These are phyloP conservation scores for Macrosteles quadrilineatus DNA, from an alignment of 1,140 invertebrate genomes.

Conservation along the genomic window DNA sequence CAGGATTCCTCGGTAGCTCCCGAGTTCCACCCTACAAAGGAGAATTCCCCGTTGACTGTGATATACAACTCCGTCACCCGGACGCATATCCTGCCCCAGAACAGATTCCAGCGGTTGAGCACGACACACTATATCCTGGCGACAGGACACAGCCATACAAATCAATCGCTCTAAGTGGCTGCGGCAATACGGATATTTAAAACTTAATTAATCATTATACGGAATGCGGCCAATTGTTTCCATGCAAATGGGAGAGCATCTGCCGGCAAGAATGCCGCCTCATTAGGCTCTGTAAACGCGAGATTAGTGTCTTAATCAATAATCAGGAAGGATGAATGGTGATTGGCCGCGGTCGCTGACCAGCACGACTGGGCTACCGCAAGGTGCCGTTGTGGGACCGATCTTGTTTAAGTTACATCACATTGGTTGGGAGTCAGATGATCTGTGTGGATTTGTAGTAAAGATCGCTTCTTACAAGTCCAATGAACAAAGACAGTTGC, in stretches of 20 bases:
- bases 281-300: slow-evolving; percentile 7
- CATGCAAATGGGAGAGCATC: slow-evolving; percentile 5
- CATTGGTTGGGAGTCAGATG: too few species aligned
- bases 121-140: not conserved
- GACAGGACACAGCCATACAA: not conserved
- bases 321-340: slow-evolving; percentile 7
- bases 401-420: not conserved
- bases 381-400: not conserved
- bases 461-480: too few species aligned
- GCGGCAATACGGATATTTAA: not conserved
- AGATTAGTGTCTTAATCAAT: slow-evolving; percentile 16
- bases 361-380: not conserved
- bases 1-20: too few species aligned
- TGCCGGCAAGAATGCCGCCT: not conserved
- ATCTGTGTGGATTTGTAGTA: too few species aligned
- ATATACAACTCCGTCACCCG: not conserved
- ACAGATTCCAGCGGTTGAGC: not conserved
- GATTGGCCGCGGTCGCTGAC: not conserved
- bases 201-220: slow-evolving; percentile 11
- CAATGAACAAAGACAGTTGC: too few species aligned
- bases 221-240: not conserved
- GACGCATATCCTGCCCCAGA: not conserved
- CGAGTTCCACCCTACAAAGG: too few species aligned
- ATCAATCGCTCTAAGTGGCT: not conserved
- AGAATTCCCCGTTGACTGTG: not conserved